These are phyloP conservation scores for Athene noctua DNA, from an alignment of 2,113 vertebrate genomes.

Conservation along the genomic window DNA sequence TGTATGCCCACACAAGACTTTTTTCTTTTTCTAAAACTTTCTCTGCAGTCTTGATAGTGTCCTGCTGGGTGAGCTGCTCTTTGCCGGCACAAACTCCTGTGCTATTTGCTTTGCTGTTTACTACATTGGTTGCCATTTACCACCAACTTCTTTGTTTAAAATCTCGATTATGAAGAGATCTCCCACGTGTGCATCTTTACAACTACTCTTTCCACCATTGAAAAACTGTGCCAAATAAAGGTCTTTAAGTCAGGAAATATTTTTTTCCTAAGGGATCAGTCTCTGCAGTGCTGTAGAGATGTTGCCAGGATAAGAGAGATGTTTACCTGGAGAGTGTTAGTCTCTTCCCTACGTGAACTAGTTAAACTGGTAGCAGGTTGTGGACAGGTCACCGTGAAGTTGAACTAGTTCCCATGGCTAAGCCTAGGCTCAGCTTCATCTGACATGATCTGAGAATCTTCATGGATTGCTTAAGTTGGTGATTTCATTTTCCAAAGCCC, in stretches of 20 bases:
- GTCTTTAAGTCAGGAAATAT: neutral
- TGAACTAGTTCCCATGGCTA: neutral
- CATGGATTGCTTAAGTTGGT: neutral
- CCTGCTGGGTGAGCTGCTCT: neutral
- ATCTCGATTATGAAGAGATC: neutral
- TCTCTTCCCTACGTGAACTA: neutral
- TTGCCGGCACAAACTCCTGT: neutral
- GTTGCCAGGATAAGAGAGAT: neutral
- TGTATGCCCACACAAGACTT: neutral
- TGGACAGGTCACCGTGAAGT: neutral
- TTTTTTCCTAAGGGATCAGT: neutral
- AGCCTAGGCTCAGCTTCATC: neutral
- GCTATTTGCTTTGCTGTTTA: neutral
- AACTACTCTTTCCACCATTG: neutral
- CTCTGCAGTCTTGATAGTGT: neutral
- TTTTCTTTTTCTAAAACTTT: neutral
- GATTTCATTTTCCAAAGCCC: neutral
- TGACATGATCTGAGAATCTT: neutral
- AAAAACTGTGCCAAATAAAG: neutral
- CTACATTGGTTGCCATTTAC: neutral
- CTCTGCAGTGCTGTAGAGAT: neutral
- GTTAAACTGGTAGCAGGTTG: neutral
- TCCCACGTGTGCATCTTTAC: neutral
- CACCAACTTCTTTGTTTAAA: neutral
- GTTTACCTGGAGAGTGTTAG: neutral